A percentile compares a stretch with the other conserved stretches of the same genome.
phyloP scores from a whole-genome alignment of 2,113 vertebrate species.

The Cromileptes altivelis region DNA sequence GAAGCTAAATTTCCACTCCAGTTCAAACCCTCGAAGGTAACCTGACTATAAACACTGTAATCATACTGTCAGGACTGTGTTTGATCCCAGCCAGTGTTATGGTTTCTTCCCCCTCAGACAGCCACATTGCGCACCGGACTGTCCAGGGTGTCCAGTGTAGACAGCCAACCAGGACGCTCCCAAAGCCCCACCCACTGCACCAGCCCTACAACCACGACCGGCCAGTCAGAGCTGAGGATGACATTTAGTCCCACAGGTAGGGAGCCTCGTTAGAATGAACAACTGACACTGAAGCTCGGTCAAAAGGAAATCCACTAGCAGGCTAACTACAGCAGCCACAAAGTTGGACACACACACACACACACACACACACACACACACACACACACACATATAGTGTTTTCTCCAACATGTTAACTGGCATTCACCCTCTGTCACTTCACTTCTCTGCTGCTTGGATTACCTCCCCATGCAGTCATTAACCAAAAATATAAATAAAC shows the following conservation, averaged over 20 bases:
- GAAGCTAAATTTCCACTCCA: constrained; percentile 87
- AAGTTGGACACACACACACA: neutral
- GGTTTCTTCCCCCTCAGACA: constrained; percentile 75
- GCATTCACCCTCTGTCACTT: too few species aligned
- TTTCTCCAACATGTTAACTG: neutral
- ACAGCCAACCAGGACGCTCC: constrained; percentile 87
- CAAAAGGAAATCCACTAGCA: neutral
- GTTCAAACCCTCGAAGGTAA: constrained; percentile 88
- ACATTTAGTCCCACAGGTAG: constrained; percentile 89
- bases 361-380: neutral
- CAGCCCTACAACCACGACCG: constrained; percentile 88
- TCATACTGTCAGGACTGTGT: neutral
- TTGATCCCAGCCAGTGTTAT: neutral
- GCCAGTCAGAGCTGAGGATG: constrained; percentile 93
- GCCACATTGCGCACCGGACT: constrained; percentile 86
- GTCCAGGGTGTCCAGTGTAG: constrained; percentile 90
- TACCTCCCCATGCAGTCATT: too few species aligned
- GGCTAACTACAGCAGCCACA: neutral
- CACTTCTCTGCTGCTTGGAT: too few species aligned
- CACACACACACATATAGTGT: neutral
- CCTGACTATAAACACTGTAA: fast-evolving
- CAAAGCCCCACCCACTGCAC: constrained; percentile 86
- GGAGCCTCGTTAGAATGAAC: neutral
- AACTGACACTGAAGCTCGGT: neutral
- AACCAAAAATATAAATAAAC: too few species aligned